These are phyloP conservation scores for Rotaria magnacalcarata DNA, from an alignment of 2,888 invertebrate genomes.

Conservation along the genomic window DNA sequence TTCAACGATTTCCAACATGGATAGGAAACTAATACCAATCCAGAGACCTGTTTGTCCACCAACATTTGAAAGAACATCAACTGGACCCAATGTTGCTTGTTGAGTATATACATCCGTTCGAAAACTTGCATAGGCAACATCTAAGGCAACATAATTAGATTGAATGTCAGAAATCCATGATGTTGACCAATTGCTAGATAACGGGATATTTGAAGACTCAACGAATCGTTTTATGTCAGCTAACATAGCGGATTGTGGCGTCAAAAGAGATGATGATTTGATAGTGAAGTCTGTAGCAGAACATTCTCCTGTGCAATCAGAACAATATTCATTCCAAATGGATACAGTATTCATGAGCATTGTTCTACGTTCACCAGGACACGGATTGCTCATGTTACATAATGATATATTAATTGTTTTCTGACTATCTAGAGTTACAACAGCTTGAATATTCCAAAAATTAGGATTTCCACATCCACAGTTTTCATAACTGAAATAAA, in stretches of 20 bases:
- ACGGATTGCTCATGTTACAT: neutral
- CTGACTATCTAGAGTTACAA: neutral
- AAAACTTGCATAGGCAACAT: neutral
- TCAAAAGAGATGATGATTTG: neutral
- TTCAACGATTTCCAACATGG: neutral
- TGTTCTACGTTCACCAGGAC: neutral
- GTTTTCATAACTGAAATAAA: neutral
- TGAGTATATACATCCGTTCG: neutral
- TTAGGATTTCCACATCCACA: neutral
- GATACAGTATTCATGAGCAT: neutral
- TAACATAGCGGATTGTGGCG: no score
- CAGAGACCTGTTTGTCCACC: conserved; percentile 2
- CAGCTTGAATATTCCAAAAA: neutral
- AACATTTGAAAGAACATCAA: neutral
- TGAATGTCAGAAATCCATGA: neutral
- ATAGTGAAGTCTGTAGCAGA: neutral
- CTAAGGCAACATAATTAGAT: neutral
- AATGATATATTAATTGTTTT: neutral
- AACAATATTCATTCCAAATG: neutral
- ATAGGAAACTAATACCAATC: neutral
- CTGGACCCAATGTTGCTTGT: neutral
- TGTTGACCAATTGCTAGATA: neutral
- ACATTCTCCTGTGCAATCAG: neutral
- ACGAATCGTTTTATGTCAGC: neutral
- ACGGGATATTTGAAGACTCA: neutral